Conservation (phyloP, 1,140 invertebrate genomes). For the Ips typographus region DNA sequence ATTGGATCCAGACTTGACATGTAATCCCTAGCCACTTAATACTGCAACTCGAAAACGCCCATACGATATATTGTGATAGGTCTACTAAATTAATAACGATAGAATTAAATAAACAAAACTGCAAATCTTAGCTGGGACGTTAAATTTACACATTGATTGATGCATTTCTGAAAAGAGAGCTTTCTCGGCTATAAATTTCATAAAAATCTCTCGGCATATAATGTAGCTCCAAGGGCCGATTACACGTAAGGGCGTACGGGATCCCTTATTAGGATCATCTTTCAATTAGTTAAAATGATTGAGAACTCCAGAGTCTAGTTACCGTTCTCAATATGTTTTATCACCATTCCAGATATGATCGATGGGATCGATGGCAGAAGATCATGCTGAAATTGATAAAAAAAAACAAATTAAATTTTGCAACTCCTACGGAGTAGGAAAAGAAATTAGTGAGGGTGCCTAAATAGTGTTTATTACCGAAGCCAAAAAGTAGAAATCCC, state of each 20-base stretch:
- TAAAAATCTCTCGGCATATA: conserved; percentile 15
- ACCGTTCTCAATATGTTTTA: conserved; percentile 24
- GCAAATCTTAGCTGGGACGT: no score
- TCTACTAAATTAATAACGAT: no score
- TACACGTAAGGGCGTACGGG: conserved; percentile 29
- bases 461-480: background rate
- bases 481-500: conserved; percentile 5
- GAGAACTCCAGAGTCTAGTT: conserved; percentile 32
- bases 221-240: conserved; percentile 31
- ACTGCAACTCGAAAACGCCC: background rate
- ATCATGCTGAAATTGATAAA: no score
- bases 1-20: conserved; percentile 23
- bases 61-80: no score
- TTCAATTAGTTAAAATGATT: conserved; percentile 34
- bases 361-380: conserved; percentile 15
- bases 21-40: conserved; percentile 22
- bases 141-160: background rate
- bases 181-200: conserved; percentile 19
- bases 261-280: conserved; percentile 32
- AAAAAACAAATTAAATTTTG: no score
- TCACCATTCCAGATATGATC: conserved; percentile 16
- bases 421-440: no score
- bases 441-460: no score
- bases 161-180: conserved; percentile 6
- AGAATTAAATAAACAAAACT: background rate